Conservation (phyloP, 2,113 vertebrate species). For the Tonatia bakeri region DNA sequence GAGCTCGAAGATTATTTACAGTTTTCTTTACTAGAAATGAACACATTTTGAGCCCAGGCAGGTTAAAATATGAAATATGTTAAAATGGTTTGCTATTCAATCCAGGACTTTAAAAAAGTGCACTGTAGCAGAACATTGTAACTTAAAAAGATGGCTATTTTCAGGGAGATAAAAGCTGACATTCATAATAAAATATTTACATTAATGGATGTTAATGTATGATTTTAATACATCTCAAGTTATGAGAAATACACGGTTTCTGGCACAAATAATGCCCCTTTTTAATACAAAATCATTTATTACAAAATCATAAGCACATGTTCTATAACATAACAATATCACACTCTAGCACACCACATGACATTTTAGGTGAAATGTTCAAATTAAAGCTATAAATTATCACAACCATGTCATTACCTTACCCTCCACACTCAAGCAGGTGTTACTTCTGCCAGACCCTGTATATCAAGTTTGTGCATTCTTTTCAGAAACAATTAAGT, state of each 20-base stretch:
- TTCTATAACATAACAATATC: too few relatives aligned
- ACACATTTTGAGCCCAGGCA: background rate
- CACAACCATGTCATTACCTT: too few relatives aligned
- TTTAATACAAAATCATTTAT: too few relatives aligned
- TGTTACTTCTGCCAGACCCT: too few relatives aligned
- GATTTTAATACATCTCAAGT: background rate
- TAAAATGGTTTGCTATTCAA: background rate
- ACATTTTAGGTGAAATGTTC: too few relatives aligned
- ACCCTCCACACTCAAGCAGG: too few relatives aligned
- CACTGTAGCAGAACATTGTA: background rate
- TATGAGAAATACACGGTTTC: background rate
- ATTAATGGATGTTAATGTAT: background rate
- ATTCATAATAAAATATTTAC: conserved; percentile 10
- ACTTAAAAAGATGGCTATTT: conserved; percentile 2
- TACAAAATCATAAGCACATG: too few relatives aligned
- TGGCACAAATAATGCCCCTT: too few relatives aligned
- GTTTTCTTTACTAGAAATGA: conserved; percentile 30
- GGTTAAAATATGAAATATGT: conserved; percentile 23
- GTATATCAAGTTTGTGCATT: background rate
- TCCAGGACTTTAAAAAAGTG: background rate
- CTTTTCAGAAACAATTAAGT: background rate
- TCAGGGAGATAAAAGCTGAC: conserved; percentile 11
- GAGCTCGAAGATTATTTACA: conserved; percentile 33
- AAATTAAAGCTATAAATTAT: too few relatives aligned
- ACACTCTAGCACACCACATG: too few relatives aligned